Evolutionary conservation across 2,113 vertebrate genomes (phyloP), one percentile per base, ranked within the genome.

Genomic region (Canis aureus): DNA sequence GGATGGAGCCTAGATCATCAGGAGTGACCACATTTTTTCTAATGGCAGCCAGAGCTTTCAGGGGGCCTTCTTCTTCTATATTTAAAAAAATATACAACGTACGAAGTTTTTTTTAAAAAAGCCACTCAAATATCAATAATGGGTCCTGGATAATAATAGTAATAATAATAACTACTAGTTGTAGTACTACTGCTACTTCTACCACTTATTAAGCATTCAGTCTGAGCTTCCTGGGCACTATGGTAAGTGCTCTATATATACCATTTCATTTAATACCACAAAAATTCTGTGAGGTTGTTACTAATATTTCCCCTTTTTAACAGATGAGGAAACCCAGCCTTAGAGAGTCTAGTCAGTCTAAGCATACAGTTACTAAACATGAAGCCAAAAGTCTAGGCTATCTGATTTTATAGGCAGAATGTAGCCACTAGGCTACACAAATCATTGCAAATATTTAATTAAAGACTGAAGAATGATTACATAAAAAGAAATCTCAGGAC

Each of bases 21-120:
- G 60, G 22, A 35, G 35, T 73, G n/a, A 59, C 27, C 38, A 49
- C 25, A 11, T 91, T 96, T 38, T 94, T 80, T 49, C 79, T 97
- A 94, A 98, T 96, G 67, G 62, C 69, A 2, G 82, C 11, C 57
- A 98, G 22, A 32, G 53, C n/a, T 94, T 97, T 90, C 79, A 98
- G 35, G 22, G 57, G 74, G 11, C 8, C 38, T 96, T 97, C 92
- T 81, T 93, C 82, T 74, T 97, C 96, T 97, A 86, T 12, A 87
- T 25, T 59, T 0, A 16, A 71, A 83, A 93, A 35, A 32, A 82
- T 10, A 88, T 11, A 62, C 27, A 69, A 22, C 49, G 1, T 27
- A 82, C 6, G 4, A 80, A 43, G 8, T 25, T 92, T 73, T 27
- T 4, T 19, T 9, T 5, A 57, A 49, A 57, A 49, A 84, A 64